Evolutionary conservation across 2,888 invertebrate genomes (phyloP), one percentile per base, ranked within the genome.

Genomic region (Drosophila siamana): DNA sequence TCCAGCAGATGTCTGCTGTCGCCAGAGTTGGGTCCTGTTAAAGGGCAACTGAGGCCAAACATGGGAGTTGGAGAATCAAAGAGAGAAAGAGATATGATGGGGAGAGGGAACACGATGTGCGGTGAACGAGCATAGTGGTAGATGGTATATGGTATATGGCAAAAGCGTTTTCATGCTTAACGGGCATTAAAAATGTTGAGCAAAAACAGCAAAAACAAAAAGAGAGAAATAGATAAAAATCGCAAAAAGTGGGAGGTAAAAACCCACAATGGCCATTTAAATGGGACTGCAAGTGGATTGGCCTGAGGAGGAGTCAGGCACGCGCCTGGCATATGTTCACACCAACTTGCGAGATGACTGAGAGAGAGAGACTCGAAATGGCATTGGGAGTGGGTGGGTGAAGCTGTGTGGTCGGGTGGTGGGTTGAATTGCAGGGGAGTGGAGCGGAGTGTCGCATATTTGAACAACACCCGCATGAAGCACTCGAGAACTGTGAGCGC

Each of bases 251-350:
- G 48, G 26, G 66, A 9, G 41, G 43, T 11, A 41, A 48, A 48
- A 41, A 51, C n/a, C 40, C 52, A 63, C 52, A 63, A 66, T 69
- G 72, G 69, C 71, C 80, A 75, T 78, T 69, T 59, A 72, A 79
- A 74, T 67, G 73, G 33, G 33, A 59, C 61, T 68, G 64, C 63
- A 74, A 66, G 46, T 57, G 64, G 52, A 47, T 60, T 68, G 28
- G 19, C 19, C 54, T 4, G 13, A 28, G 22, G 43, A 54, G 28
- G 28, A 13, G 41, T 19, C 19, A 15, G 19, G 48, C 68, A 81
- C 90, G 84, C 92, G 90, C 86, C 91, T 92, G 88, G 92, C 91
- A 90, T 90, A 90, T 91, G 90, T 92, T 92, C 92, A 91, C 92
- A 92, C 90, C 90, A 90, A 86, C 73, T 78, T 76, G 66, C 57